Conservation (phyloP, 2,113 vertebrate species). For the Sebastes schlegelii region DNA sequence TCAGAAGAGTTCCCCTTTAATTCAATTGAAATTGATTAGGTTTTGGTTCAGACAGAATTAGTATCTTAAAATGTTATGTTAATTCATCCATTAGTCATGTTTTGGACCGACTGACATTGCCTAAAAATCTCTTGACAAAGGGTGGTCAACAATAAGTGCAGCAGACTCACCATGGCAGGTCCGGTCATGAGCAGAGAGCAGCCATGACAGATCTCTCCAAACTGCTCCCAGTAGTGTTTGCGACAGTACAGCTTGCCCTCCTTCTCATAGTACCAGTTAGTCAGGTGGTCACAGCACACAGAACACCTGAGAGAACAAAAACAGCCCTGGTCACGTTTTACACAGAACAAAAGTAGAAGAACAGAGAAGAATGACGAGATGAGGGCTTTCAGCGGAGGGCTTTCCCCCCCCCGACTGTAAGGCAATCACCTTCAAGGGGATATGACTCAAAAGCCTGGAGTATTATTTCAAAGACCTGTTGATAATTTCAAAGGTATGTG, state of each 20-base stretch:
- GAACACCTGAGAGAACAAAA: slow-evolving; percentile 87
- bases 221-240: slow-evolving; percentile 95
- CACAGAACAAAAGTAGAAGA: neutral
- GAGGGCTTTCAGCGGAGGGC: neutral
- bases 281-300: slow-evolving; percentile 92
- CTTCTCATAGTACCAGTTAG: slow-evolving; percentile 96
- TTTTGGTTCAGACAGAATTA: neutral
- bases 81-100: neutral
- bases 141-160: neutral
- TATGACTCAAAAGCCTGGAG: slow-evolving; percentile 10
- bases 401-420: neutral
- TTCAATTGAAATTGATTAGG: neutral
- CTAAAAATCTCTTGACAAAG: neutral
- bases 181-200: slow-evolving; percentile 97
- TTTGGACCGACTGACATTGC: neutral
- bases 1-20: neutral
- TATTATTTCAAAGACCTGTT: slow-evolving; percentile 37
- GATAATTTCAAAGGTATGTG: slow-evolving; percentile 22
- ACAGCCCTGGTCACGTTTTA: neutral
- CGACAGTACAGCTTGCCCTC: slow-evolving; percentile 94
- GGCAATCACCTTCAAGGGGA: slow-evolving; percentile 3
- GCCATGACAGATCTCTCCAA: slow-evolving; percentile 94
- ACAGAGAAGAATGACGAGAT: neutral
- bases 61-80: neutral
- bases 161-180: slow-evolving; percentile 90